Evolutionary conservation across 2,888 invertebrate species (phyloP).

Genomic region (Andrena flavipes): DNA sequence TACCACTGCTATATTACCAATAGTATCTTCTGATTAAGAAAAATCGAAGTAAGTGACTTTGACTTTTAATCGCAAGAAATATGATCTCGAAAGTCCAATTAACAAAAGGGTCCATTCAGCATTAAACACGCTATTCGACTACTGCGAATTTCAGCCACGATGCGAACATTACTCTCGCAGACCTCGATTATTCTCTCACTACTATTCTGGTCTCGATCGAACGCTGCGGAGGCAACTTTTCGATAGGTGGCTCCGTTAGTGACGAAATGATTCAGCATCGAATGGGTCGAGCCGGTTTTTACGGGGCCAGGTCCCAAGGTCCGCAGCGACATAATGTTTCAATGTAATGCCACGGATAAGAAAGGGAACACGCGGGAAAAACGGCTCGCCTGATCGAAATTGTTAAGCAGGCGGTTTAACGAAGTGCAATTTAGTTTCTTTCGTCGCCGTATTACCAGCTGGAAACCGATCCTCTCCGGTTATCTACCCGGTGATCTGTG

Average conservation of each 20-base stretch:
- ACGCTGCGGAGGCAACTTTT: constrained; percentile 37
- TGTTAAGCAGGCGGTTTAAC: constrained; percentile 50
- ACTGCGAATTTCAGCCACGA: neutral
- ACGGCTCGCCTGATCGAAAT: constrained; percentile 45
- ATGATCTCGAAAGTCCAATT: no score
- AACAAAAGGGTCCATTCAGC: neutral
- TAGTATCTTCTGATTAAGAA: no score
- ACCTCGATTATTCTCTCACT: neutral
- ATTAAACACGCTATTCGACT: neutral
- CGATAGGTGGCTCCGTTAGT: constrained; percentile 50
- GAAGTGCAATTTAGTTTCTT: constrained; percentile 56
- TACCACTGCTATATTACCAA: no score
- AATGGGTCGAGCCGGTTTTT: constrained; percentile 44
- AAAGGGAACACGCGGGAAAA: constrained; percentile 38
- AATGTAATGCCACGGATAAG: constrained; percentile 51
- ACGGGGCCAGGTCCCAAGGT: constrained; percentile 24
- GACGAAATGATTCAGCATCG: constrained; percentile 59
- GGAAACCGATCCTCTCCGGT: constrained; percentile 31
- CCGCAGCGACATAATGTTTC: constrained; percentile 47
- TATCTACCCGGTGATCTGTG: constrained; percentile 47
- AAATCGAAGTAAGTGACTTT: no score
- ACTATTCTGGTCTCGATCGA: constrained; percentile 23
- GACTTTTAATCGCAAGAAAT: no score
- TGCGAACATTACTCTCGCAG: constrained; percentile 17
- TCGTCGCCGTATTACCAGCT: constrained; percentile 38